Percentiles rank a stretch among this genome's conserved stretches.
phyloP scores from a whole-genome alignment of 2,113 vertebrate genomes.

The Ramphastos sulfuratus region DNA sequence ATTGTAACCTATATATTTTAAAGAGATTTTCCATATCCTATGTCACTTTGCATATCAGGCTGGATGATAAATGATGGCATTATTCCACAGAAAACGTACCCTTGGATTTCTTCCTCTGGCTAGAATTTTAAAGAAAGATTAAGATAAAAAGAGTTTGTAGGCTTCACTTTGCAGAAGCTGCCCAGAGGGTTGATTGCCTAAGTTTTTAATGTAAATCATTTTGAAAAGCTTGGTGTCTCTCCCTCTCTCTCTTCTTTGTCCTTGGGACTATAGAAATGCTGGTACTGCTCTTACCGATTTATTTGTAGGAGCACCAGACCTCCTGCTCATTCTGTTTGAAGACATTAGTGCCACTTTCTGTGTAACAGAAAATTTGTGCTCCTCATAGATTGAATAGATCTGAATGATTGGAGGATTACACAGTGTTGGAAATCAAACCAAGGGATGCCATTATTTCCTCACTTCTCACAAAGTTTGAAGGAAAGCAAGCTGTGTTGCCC shows the following conservation, averaged over 20 bases:
- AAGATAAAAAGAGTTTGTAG: conserved; percentile 23
- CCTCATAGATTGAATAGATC: not conserved
- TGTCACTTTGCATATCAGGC: conserved; percentile 3
- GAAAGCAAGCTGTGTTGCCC: not conserved
- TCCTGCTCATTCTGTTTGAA: not conserved
- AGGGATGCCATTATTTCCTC: not conserved
- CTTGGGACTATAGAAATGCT: not conserved
- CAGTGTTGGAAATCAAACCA: not conserved
- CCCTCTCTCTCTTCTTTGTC: not conserved
- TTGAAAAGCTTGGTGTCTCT: not conserved
- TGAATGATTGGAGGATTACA: not conserved
- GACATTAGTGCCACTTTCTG: not conserved
- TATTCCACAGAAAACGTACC: conserved; percentile 1
- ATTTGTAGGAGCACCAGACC: not conserved
- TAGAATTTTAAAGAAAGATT: conserved; percentile 40
- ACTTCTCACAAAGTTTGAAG: not conserved
- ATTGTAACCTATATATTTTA: not conserved
- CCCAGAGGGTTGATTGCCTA: not conserved
- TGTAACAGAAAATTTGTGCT: not conserved
- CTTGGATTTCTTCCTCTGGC: conserved; percentile 29
- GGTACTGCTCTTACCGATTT: not conserved
- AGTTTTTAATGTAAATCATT: conserved; percentile 26
- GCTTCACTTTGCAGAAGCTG: not conserved
- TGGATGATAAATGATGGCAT: not conserved
- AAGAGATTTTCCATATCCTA: not conserved